Evolutionary conservation across 2,797 vertebrate species (phyloP), one percentile per base, ranked within the genome.

Genomic region (Numenius phaeopus): DNA sequence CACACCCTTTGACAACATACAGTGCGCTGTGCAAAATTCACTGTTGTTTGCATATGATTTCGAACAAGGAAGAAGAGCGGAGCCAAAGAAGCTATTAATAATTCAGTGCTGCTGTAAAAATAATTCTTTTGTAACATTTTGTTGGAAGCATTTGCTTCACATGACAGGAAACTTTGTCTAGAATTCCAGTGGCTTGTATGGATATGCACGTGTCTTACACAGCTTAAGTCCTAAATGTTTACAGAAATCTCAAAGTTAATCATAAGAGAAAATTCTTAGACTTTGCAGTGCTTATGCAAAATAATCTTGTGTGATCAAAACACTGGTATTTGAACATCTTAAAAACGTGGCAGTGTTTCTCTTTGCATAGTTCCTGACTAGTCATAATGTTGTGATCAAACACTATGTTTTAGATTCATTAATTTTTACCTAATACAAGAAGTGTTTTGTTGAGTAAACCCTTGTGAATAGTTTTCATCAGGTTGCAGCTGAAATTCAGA

Each of bases 1-100:
- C 94, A 94, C 91, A 14, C 94, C 97, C 94, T 96, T 79, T 72
- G 89, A 91, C 87, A 95, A 94, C 89, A 92, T 26, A 7, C 7
- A 66, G 26, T 4, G 17, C 52, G 69, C 87, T 54, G 5, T 72
- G 76, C 88, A 75, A 12, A 67, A 62, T 37, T 85, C 49, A 22
- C 49, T 81, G 64, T 26, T 78, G 84, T 89, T 94, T 92, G 76
- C 27, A 1, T 89, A 4, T 46, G 67, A 75, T 67, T 81, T 72
- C 0, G 1, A 91, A 79, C 39, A 70, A 91, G 87, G 84, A 94
- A 75, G 90, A 77, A n/a, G 40, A 91, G 58, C 39, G 75, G 58
- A 91, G 62, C 66, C 89, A 75, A 71, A 49, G 54, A n/a, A 83
- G 73, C 75, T 92, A 34, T 64, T 90, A 89, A 72, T 89, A 89